Evolutionary conservation across 2,888 invertebrate species (phyloP), one percentile per base, ranked within the genome.

Genomic region (Biston betularia): DNA sequence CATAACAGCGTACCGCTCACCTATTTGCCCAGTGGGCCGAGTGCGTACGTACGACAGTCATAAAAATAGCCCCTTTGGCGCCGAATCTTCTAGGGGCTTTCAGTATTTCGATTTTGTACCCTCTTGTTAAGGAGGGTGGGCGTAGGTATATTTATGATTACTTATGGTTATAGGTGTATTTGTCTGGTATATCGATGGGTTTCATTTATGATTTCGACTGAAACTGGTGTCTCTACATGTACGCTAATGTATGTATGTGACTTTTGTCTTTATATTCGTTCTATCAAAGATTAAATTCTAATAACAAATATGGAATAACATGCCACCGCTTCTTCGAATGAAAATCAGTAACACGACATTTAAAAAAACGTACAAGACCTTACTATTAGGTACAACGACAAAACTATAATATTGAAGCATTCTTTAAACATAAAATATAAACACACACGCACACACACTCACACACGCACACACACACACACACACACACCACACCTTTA

Each of bases 1-100:
- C 83, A 89, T 89, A 81, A 80, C 74, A 76, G 77, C 81, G 83
- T 84, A 81, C 86, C 81, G 82, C 81, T 91, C 89, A 88, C 87
- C 89, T 88, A 90, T 90, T 90, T 92, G 92, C 90, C 88, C 92
- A 92, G 88, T 91, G 90, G 92, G 90, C 88, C 89, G 89, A 80
- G 82, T 88, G 90, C 89, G 89, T 92, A 92, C 90, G 90, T 92
- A 89, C 89, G 92, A 90, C 91, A 91, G 89, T 92, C 92, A 92
- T 93, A 93, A 93, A 93, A 93, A 93, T 93, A 92, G 92, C 92
- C 92, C 92, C 92, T 90, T 91, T 88, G 92, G 90, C 90, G 90
- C 91, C 91, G 89, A 91, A 90, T 92, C 91, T 91, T 90, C 90
- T 89, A 85, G 88, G 89, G 90, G 86, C 81, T 83, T 84, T 82